Evolutionary conservation across 2,888 invertebrate genomes (phyloP).

Genomic region (Tenodera sinensis): DNA sequence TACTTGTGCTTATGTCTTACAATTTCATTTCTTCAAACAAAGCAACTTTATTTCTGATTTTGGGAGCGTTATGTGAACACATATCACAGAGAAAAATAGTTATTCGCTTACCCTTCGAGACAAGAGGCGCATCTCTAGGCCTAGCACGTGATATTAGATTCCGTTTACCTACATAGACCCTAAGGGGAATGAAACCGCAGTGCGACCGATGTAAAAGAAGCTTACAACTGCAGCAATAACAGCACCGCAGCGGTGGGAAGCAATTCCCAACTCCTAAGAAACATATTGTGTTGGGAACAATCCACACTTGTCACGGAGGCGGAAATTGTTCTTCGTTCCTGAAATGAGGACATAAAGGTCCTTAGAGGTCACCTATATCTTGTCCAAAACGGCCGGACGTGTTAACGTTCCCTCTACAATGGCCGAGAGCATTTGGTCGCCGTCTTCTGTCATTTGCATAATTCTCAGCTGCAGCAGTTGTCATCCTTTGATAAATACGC

Average conservation of each 20-base stretch:
- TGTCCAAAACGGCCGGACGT: neutral
- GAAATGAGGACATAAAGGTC: neutral
- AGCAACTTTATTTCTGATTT: too few relatives aligned
- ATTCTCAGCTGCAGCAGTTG: too few relatives aligned
- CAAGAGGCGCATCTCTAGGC: too few relatives aligned
- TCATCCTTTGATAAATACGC: too few relatives aligned
- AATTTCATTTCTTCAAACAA: too few relatives aligned
- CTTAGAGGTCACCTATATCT: neutral
- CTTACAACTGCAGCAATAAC: neutral
- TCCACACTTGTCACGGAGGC: neutral
- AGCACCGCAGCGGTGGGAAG: neutral
- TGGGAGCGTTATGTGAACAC: too few relatives aligned
- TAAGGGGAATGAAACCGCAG: neutral
- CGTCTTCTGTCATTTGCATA: too few relatives aligned
- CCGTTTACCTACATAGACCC: too few relatives aligned
- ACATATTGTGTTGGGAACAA: neutral
- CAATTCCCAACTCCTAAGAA: neutral
- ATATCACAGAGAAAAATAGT: too few relatives aligned
- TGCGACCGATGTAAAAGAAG: neutral
- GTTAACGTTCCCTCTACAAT: neutral
- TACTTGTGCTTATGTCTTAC: too few relatives aligned
- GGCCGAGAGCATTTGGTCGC: neutral
- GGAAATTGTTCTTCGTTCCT: neutral
- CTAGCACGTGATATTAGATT: too few relatives aligned
- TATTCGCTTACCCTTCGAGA: too few relatives aligned